Evolutionary conservation across 2,888 invertebrate species (phyloP).

Genomic region (Sisyra nigra): DNA sequence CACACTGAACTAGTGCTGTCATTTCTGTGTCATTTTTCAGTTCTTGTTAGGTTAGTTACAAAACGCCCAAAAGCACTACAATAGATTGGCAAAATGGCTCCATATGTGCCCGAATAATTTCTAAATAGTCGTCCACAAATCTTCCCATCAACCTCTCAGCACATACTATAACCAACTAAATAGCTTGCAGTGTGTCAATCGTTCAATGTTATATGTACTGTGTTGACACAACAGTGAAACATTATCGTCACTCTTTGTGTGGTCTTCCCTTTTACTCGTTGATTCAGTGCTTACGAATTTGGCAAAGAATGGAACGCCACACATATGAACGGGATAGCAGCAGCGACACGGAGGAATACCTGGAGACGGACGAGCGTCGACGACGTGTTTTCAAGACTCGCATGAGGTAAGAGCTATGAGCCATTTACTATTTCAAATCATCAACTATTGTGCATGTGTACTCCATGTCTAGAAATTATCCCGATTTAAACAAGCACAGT

Average conservation of each 20-base stretch:
- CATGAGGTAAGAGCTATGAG: slow-evolving; percentile 37
- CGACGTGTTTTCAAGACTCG: slow-evolving; percentile 53
- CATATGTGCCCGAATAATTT: too few relatives aligned
- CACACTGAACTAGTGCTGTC: too few relatives aligned
- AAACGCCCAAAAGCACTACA: too few relatives aligned
- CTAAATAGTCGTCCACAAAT: too few relatives aligned
- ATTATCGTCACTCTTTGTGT: neutral
- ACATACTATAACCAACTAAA: too few relatives aligned
- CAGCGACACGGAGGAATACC: slow-evolving; percentile 74
- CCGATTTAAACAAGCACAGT: too few relatives aligned
- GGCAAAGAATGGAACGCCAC: slow-evolving; percentile 7
- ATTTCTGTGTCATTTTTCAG: too few relatives aligned
- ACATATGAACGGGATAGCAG: slow-evolving; percentile 40
- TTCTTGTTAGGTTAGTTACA: too few relatives aligned
- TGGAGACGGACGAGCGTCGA: slow-evolving; percentile 52
- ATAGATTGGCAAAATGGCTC: too few relatives aligned
- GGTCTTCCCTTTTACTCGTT: slow-evolving; percentile 3
- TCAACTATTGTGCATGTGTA: neutral
- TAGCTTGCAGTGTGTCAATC: neutral
- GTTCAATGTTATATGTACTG: slow-evolving; percentile 2
- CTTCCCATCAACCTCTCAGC: too few relatives aligned
- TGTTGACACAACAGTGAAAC: neutral
- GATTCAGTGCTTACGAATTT: slow-evolving; percentile 7
- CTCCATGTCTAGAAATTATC: too few relatives aligned
- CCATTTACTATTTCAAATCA: neutral